Base-by-base conservation (phyloP, 1,140 invertebrate species). In the Sesamia nonagrioides region DNA sequence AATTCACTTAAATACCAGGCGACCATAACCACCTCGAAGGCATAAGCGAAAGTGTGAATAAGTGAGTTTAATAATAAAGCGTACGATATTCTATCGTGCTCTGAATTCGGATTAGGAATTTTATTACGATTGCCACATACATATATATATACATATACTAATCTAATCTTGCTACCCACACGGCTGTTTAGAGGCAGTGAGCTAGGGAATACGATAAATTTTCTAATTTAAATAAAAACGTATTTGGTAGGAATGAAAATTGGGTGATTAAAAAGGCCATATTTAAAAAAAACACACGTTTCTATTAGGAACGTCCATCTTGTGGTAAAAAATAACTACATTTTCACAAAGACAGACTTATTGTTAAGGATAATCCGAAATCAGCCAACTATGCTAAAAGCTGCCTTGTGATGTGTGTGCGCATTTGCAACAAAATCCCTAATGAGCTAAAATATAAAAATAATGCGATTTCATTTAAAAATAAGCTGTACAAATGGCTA, bases 101-200 rank as follows among this genome's bases (percentile, higher is more conserved):
- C 63, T 61, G 73, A 80, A 71, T 80, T 76, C 58, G 69, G 42
- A 75, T 80, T 69, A 75, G 63, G 68, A 42, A 72, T 60, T 78
- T 60, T 78, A 71, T 72, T 63, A 50, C 40, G 54, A 69, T 68
- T 68, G 35, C 48, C 50, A 48, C 73, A 48, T 63, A 40, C 61
- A 45, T 27, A 27, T 27, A 3, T 27, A 27, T 27, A 27, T 77
- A 68, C 61, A 27, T 27, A 27, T 77, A 68, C 61, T 58, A 69
- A 77, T 77, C 63, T 69, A 58, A 58, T 69, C 37, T 58, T 15
- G 52, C 73, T 42, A 45, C 76, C 76, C 76, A 77, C 61, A 69
- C 66, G 37, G 17, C n/a, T 58, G 40, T 71, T 13, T 48, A 21
- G 48, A 68, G 63, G 9, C 11, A 18, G 18, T 11, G 35, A 58